These are phyloP conservation scores for Trichosurus vulpecula DNA, from an alignment of 2,797 vertebrate species.

Conservation along the genomic window DNA sequence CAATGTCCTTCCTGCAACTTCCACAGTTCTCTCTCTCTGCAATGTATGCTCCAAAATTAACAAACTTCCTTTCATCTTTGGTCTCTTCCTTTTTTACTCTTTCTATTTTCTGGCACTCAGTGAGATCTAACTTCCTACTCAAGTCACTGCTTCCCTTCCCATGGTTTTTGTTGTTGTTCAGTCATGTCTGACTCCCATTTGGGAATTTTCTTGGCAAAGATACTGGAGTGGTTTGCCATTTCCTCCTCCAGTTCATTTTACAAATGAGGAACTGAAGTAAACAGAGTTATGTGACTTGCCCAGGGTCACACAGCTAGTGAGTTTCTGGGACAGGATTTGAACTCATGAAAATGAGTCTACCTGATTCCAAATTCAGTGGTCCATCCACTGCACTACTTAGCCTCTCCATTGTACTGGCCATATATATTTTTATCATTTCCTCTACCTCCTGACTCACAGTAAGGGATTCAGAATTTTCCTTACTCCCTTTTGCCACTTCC, in stretches of 20 bases:
- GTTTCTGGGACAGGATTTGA: background rate
- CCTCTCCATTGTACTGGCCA: background rate
- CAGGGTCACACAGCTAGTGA: background rate
- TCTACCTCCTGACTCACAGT: background rate
- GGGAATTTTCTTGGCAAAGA: background rate
- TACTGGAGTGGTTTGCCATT: background rate
- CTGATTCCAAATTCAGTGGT: no score
- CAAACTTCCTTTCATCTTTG: background rate
- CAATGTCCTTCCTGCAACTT: background rate
- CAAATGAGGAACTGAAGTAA: background rate
- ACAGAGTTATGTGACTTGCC: background rate
- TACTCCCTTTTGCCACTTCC: background rate
- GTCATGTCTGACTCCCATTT: background rate
- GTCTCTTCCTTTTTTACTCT: background rate
- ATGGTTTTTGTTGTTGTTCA: background rate
- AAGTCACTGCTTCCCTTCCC: background rate
- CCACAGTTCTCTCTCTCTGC: background rate
- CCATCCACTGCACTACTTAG: background rate
- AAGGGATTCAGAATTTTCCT: background rate
- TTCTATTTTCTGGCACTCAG: background rate
- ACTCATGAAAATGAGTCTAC: background rate
- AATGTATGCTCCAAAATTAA: background rate
- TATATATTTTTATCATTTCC: background rate
- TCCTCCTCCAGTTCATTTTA: background rate
- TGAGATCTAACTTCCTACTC: background rate